A percentile compares a stretch with the other conserved stretches of the same genome.
Conservation (phyloP, 2,113 vertebrate genomes). For the Geothlypis trichas region DNA sequence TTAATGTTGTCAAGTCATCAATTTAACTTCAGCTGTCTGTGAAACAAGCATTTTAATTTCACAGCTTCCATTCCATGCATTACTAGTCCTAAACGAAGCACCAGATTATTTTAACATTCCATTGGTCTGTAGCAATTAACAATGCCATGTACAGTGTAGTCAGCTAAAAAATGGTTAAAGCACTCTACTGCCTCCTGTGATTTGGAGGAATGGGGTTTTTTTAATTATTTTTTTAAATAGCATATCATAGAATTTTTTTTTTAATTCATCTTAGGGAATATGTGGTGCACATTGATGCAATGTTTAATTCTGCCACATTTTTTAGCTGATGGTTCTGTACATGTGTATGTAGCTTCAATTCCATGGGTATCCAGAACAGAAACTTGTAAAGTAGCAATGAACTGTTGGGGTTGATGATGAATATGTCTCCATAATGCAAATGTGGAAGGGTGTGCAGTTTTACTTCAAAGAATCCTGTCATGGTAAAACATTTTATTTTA, state of each 20-base stretch:
- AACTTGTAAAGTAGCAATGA: background rate
- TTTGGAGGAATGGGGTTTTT: background rate
- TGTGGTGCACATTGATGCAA: background rate
- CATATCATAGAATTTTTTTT: background rate
- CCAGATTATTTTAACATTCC: slow-evolving; percentile 76
- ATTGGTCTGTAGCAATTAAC: slow-evolving; percentile 81
- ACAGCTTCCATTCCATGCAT: slow-evolving; percentile 76
- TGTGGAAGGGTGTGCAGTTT: background rate
- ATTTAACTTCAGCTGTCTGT: slow-evolving; percentile 62
- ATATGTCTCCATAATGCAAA: background rate
- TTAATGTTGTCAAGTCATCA: slow-evolving; percentile 28
- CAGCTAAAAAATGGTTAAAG: slow-evolving; percentile 52
- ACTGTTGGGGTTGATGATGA: background rate
- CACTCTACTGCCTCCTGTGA: background rate
- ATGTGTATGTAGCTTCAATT: slow-evolving; percentile 52
- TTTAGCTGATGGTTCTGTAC: slow-evolving; percentile 53
- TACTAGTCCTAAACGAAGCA: slow-evolving; percentile 73
- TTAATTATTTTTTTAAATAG: background rate
- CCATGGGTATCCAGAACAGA: slow-evolving; percentile 66
- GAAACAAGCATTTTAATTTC: slow-evolving; percentile 77
- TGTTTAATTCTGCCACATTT: slow-evolving; percentile 7
- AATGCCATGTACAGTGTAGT: slow-evolving; percentile 63
- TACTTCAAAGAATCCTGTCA: background rate
- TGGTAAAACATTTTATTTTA: background rate
- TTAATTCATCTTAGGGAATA: background rate